Percentiles rank a stretch among this genome's conserved stretches.
These are phyloP conservation scores for Cygnus buccinator DNA, from an alignment of 2,113 vertebrate species.

Conservation along the genomic window DNA sequence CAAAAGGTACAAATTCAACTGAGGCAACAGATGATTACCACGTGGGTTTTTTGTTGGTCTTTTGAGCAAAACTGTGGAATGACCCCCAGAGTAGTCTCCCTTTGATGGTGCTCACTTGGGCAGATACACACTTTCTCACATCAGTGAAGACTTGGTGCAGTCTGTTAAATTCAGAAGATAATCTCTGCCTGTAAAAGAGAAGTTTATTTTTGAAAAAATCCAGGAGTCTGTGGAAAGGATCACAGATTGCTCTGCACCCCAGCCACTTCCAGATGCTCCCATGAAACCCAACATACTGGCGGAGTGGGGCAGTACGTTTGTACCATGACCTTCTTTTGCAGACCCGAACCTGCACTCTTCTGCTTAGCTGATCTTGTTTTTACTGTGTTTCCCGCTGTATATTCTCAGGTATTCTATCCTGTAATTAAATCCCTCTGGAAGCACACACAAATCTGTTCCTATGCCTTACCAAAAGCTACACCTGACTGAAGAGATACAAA, in stretches of 20 bases:
- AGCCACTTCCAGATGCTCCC: neutral
- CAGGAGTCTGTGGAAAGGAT: neutral
- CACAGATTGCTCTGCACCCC: neutral
- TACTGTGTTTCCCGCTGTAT: neutral
- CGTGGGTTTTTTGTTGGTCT: neutral
- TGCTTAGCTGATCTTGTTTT: neutral
- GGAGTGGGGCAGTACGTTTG: neutral
- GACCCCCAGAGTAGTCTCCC: neutral
- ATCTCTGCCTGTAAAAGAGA: neutral
- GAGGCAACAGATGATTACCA: neutral
- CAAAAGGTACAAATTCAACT: neutral
- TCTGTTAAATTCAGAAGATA: neutral
- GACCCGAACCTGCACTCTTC: neutral
- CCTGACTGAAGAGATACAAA: neutral
- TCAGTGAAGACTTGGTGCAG: neutral
- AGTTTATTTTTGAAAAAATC: neutral
- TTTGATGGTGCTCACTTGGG: neutral
- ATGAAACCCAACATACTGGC: neutral
- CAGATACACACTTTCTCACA: neutral
- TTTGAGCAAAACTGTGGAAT: neutral
- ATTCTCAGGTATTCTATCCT: neutral
- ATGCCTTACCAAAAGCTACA: neutral
- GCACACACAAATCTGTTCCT: neutral
- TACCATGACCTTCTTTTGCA: neutral
- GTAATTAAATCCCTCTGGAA: conserved; percentile 19